Evolutionary conservation across 2,113 vertebrate genomes (phyloP), one percentile per base, ranked within the genome.

Genomic region (Cyanistes caeruleus): DNA sequence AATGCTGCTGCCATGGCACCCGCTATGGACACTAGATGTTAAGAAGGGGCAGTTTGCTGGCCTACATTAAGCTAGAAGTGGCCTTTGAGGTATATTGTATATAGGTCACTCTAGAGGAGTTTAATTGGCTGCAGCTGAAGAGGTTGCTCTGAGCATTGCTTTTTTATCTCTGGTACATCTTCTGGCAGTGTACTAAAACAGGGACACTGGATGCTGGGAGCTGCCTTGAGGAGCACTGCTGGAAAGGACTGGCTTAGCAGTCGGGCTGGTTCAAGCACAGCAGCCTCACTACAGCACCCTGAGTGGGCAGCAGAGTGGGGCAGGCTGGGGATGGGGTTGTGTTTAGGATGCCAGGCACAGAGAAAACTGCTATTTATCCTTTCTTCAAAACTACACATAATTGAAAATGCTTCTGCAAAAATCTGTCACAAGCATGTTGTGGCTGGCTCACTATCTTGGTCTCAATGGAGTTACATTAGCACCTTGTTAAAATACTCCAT

Each of bases 401-500:
- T 74, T 65, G 63, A 62, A 89, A 93, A 69, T 12, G 59, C 35
- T 85, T 73, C 79, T 91, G 56, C 62, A 92, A 86, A 89, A 86
- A 63, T 84, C 60, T 91, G 44, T 59, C 51, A 21, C 23, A 70
- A 56, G 24, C 37, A 23, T 52, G 68, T 63, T 88, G 60, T 7
- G 11, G 21, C 44, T 67, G 33, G 12, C 63, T 93, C 28, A 11
- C 72, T 88, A 1, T 77, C 76, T 69, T 43, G 33, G 28, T 91
- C 69, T 93, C 63, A 63, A 10, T 41, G 55, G 68, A 91, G 46
- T 80, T 91, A 70, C 39, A 69, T 88, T 90, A 93, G 49, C 64
- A 81, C 82, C 72, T 74, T 93, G 60, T 96, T 94, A 95, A 97
- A 94, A 94, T 91, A 95, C 39, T 75, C 48, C 72, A 84, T 81